A percentile compares a stretch with the other conserved stretches of the same genome.
Evolutionary conservation across 92 coral and sea anemone genomes (phyloP).

Genomic region (Nematostella vectensis): DNA sequence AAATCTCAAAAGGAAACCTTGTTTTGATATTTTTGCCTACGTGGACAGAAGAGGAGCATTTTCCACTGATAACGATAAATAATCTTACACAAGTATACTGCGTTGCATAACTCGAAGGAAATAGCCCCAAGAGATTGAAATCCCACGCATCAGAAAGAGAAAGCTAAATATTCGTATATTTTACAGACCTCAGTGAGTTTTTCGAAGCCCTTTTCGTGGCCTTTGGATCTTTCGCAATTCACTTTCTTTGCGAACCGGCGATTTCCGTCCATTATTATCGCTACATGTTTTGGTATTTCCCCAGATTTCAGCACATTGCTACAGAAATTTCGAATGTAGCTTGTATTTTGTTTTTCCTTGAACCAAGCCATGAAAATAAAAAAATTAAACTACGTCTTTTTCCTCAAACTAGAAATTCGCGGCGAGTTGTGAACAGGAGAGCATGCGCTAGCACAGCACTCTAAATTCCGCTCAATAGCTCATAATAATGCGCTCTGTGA

Average conservation of each 20-base stretch:
- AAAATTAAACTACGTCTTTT: not conserved
- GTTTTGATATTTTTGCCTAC: no score
- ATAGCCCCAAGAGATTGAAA: no score
- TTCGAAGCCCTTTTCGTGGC: slow-evolving; percentile 98
- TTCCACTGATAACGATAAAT: no score
- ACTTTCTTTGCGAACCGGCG: slow-evolving; percentile 92
- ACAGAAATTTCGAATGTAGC: slow-evolving; percentile 68
- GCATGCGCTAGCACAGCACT: slow-evolving; percentile 48
- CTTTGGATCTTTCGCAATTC: slow-evolving; percentile 80
- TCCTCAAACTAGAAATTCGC: not conserved
- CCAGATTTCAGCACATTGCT: slow-evolving; percentile 90
- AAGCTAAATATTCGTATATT: no score
- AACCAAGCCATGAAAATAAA: slow-evolving; percentile 63
- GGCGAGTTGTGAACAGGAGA: slow-evolving; percentile 3
- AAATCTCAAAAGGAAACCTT: no score
- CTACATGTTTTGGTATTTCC: slow-evolving; percentile 83
- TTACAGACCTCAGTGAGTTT: slow-evolving; percentile 76
- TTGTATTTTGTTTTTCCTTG: slow-evolving; percentile 56
- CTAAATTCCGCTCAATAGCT: not conserved
- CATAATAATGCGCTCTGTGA: no score
- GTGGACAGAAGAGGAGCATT: no score
- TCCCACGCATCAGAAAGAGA: no score
- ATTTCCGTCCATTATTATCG: slow-evolving; percentile 97
- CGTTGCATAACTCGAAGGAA: no score
- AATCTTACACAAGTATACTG: no score